Evolutionary conservation across 2,888 invertebrate species (phyloP).

Genomic region (Acholoe squamosa): DNA sequence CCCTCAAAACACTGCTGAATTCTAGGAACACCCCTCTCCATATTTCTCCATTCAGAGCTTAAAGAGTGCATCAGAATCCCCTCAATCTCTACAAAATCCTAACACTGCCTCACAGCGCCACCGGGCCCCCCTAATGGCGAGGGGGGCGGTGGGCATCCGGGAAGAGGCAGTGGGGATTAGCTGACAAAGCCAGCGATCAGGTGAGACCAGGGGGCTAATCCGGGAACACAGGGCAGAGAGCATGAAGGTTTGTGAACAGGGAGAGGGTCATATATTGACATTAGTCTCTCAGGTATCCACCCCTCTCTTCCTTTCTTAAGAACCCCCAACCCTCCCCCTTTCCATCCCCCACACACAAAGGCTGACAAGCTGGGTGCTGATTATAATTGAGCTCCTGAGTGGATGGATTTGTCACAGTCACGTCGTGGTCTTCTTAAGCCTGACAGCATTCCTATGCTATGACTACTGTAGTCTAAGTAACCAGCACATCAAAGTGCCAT

Average conservation of each 20-base stretch:
- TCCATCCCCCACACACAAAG: not conserved
- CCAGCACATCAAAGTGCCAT: not conserved
- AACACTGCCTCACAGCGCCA: not conserved
- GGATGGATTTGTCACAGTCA: not conserved
- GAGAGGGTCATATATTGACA: constrained; percentile 8
- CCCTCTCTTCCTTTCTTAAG: not conserved
- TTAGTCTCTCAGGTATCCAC: not conserved
- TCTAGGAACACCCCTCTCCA: not conserved
- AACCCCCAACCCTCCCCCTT: not conserved
- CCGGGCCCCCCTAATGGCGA: not conserved
- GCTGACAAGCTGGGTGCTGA: not conserved
- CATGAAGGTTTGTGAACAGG: no score
- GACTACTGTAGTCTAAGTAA: not conserved
- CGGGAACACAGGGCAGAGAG: not conserved
- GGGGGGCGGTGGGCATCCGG: not conserved
- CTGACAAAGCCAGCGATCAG: constrained; percentile 1
- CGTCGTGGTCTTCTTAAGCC: not conserved
- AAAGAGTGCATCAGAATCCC: not conserved
- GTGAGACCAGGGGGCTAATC: not conserved
- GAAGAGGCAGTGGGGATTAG: not conserved
- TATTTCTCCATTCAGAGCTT: not conserved
- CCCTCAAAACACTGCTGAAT: not conserved
- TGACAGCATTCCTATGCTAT: not conserved
- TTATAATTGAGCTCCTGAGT: constrained; percentile 32
- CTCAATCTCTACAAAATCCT: not conserved